phyloP scores from a whole-genome alignment of 2,888 invertebrate species.

The Periphyllus acericola region DNA sequence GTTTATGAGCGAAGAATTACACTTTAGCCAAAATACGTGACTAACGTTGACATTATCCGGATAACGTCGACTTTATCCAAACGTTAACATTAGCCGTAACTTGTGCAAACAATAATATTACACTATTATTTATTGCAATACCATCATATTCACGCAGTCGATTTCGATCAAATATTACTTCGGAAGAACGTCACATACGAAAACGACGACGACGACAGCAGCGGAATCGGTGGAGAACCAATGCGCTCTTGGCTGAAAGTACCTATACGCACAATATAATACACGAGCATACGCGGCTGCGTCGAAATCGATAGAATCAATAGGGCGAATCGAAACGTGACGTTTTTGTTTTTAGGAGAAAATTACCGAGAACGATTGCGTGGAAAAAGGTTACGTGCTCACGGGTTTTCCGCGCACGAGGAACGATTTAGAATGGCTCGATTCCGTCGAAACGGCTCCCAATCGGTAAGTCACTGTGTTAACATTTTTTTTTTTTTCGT shows the following conservation, averaged over 20 bases:
- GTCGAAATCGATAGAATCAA: not conserved
- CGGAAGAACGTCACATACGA: not conserved
- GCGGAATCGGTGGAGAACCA: not conserved
- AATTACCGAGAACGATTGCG: not conserved
- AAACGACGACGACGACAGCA: not conserved
- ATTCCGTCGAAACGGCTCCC: constrained; percentile 31
- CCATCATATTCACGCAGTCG: not conserved
- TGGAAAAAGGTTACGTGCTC: constrained; percentile 44
- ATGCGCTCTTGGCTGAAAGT: constrained; percentile 19
- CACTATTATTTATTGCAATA: no score
- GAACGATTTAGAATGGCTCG: constrained; percentile 48
- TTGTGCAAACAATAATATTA: no score
- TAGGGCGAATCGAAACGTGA: not conserved
- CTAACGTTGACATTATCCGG: no score
- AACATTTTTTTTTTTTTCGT: not conserved
- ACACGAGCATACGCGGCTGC: not conserved
- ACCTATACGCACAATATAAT: not conserved
- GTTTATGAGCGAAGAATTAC: no score
- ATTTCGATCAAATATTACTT: constrained; percentile 6
- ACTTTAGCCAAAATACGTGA: no score
- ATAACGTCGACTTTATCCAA: no score
- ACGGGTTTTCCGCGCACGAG: constrained; percentile 46
- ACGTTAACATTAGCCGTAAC: no score
- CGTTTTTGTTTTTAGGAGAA: constrained; percentile 30
- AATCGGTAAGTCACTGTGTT: constrained; percentile 27